These are phyloP conservation scores for Dioctria rufipes DNA, from an alignment of 2,888 invertebrate species.

Conservation along the genomic window DNA sequence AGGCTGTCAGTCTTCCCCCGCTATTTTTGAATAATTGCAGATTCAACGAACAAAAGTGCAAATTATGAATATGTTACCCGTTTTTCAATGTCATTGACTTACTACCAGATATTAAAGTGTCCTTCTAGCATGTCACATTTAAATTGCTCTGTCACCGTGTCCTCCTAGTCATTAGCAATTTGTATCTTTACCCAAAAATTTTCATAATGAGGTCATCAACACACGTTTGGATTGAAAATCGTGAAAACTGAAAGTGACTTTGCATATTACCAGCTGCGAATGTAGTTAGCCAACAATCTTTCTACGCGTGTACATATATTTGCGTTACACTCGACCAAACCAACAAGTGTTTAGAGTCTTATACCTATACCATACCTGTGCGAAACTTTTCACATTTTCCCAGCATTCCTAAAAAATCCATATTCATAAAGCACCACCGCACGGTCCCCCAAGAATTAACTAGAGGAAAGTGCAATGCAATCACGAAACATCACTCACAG, in stretches of 20 bases:
- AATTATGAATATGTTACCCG: constrained; percentile 16
- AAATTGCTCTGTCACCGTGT: constrained; percentile 27
- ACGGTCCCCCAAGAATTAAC: not conserved
- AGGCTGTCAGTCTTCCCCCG: constrained; percentile 9
- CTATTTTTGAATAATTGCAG: not conserved
- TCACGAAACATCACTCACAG: not conserved
- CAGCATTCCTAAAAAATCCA: constrained; percentile 44
- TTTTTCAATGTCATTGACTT: constrained; percentile 45
- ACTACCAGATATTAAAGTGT: constrained; percentile 4
- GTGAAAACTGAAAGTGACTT: constrained; percentile 57
- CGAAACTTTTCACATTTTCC: constrained; percentile 31
- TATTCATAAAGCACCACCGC: constrained; percentile 52
- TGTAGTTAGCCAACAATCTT: constrained; percentile 7
- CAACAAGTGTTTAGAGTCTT: not conserved
- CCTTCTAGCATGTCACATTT: constrained; percentile 21
- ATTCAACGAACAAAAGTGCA: constrained; percentile 20
- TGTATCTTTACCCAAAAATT: not conserved
- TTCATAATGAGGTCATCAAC: constrained; percentile 41
- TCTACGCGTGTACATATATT: constrained; percentile 25
- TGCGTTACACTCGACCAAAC: constrained; percentile 42
- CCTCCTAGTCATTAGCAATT: not conserved
- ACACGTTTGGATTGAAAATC: constrained; percentile 18
- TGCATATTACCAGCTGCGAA: constrained; percentile 11
- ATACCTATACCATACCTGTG: not conserved
- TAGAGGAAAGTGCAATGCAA: constrained; percentile 15